Conservation (phyloP, 2,113 vertebrate species). For the Bubo blakistoni region DNA sequence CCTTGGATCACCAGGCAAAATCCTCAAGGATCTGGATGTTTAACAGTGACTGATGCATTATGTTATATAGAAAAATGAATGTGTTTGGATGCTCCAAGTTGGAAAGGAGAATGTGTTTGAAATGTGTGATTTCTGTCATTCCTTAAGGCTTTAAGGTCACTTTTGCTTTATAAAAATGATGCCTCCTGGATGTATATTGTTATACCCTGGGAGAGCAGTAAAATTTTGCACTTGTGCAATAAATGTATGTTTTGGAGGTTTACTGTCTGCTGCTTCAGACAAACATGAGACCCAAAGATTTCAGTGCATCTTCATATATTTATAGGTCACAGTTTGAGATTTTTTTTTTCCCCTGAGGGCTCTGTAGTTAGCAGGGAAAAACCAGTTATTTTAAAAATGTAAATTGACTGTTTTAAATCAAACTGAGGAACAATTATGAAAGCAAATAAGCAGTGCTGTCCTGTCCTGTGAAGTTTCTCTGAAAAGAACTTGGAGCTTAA, state of each 20-base stretch:
- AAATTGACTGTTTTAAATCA: neutral
- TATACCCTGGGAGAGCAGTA: neutral
- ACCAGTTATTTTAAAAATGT: neutral
- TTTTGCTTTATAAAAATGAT: neutral
- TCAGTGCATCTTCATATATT: neutral
- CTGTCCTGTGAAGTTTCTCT: neutral
- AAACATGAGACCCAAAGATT: neutral
- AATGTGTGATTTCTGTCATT: neutral
- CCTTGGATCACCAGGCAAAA: neutral
- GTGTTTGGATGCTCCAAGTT: neutral
- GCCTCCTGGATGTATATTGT: neutral
- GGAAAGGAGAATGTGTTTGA: neutral
- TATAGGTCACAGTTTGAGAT: neutral
- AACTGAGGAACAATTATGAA: neutral
- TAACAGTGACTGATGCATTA: neutral
- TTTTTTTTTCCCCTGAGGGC: accelerated
- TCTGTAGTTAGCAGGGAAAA: neutral
- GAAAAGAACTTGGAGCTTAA: neutral
- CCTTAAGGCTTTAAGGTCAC: neutral
- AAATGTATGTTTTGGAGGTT: neutral
- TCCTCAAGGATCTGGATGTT: neutral
- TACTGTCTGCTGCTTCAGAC: neutral
- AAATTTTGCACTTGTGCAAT: neutral
- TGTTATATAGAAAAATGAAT: neutral
- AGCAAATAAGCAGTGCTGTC: neutral